These are phyloP conservation scores for Tetrao urogallus DNA, from an alignment of 2,113 vertebrate species.

Conservation along the genomic window DNA sequence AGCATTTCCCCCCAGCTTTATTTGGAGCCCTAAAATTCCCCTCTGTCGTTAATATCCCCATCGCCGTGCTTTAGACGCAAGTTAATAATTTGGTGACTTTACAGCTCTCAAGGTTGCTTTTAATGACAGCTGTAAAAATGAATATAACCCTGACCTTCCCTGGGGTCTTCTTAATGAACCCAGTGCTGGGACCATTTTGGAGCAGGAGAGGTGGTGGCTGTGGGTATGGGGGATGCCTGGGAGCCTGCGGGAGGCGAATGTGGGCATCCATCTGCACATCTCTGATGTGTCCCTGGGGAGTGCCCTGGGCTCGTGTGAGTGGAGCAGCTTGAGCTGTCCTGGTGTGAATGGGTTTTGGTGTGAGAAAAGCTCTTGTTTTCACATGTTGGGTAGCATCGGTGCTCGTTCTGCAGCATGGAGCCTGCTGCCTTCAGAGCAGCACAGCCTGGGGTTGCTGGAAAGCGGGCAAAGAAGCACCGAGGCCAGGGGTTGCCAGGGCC, in stretches of 20 bases:
- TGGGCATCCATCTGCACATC: background rate
- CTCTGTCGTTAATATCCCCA: background rate
- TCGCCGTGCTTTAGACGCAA: background rate
- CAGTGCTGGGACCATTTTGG: background rate
- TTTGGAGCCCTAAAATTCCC: background rate
- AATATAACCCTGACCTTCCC: background rate
- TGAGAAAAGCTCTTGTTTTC: background rate
- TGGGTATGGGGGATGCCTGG: rapidly evolving
- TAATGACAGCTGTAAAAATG: background rate
- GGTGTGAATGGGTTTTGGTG: background rate
- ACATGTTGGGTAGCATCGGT: background rate
- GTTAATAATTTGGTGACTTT: background rate
- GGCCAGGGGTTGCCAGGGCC: background rate
- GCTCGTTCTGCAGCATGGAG: background rate
- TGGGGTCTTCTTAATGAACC: background rate
- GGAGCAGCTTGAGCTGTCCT: background rate
- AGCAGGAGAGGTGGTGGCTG: background rate
- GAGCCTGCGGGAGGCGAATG: background rate
- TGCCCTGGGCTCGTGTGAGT: background rate
- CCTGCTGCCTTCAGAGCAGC: background rate
- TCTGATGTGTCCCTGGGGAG: background rate
- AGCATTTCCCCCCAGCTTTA: background rate
- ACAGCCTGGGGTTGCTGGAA: background rate
- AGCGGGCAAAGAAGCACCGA: background rate
- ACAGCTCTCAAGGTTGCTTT: background rate